Base-by-base conservation (phyloP, 2,797 vertebrate species). In the Nannoperca obscura region DNA sequence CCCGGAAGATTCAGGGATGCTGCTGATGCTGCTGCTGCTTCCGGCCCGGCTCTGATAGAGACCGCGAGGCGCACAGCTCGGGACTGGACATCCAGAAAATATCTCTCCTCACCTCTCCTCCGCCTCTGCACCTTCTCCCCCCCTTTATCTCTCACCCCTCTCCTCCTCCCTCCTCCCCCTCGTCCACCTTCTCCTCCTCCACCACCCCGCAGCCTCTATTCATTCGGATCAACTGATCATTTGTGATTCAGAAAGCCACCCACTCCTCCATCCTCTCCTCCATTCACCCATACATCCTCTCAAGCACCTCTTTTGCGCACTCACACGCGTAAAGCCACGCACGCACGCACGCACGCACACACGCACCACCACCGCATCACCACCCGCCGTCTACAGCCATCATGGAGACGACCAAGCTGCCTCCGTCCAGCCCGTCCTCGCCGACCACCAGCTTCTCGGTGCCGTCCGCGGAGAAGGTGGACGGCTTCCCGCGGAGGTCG, bases 381-480 rank as follows among this genome's bases (percentile, higher is more conserved):
- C 68, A 52, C 59, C 36, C 36, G 12, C 42, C 74, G 40, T 14
- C 83, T 30, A 71, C 84, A 68, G 74, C 85, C 85, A 86, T 69
- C 81, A 96, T 95, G 94, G 94, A 95, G 92, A 95, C 93, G 66
- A 95, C 95, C 82, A 97, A 97, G 93, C 95, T 97, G 79, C 97
- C 97, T 22, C 96, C 96, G 2, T 95, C 96, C 85, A 97, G 97
- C 89, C 97, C 97, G n/a, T 97, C 96, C 30, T 97, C 97, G 24
- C 97, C 97, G 0, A 96, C 95, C 82, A 95, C 95, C 61, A 96
- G 97, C 87, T 95, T 98, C 85, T 97, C 97, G 19, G 97, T 98
- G 70, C 96, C 97, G 15, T 97, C 97, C 4, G 96, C 97, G 1
- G 97, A 98, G 91, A 98, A 98, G 84, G 97, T 98, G 90, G 97